A percentile compares a stretch with the other conserved stretches of the same genome.
Conservation (phyloP, 2,113 vertebrate species). For the Pardalotus punctatus region DNA sequence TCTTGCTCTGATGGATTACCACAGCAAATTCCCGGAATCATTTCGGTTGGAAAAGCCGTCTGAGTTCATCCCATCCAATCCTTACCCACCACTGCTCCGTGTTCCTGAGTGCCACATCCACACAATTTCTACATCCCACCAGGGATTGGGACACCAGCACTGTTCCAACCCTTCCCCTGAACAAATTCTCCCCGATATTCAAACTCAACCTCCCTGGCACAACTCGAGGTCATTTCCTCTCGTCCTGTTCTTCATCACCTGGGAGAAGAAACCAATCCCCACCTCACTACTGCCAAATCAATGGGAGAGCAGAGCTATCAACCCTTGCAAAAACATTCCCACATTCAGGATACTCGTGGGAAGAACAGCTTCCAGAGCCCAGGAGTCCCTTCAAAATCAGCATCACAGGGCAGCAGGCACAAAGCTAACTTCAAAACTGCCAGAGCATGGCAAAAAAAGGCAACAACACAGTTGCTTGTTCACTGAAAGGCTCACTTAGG, state of each 20-base stretch:
- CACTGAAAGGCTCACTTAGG: neutral
- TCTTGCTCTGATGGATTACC: too few species aligned
- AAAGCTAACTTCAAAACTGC: neutral
- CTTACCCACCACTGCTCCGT: neutral
- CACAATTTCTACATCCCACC: neutral
- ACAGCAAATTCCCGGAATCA: neutral
- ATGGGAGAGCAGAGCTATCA: neutral
- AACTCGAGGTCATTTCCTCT: neutral
- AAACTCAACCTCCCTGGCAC: neutral
- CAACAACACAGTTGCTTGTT: neutral
- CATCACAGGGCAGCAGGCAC: neutral
- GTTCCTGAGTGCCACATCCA: neutral
- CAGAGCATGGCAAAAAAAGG: neutral
- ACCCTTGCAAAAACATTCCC: neutral
- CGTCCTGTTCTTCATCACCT: neutral
- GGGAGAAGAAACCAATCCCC: neutral
- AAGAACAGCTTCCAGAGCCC: neutral
- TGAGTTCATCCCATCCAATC: neutral
- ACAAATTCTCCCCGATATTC: neutral
- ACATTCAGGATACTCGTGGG: neutral
- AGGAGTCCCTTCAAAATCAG: neutral
- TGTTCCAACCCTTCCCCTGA: neutral
- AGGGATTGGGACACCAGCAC: neutral
- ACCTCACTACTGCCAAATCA: neutral
- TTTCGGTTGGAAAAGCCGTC: neutral